These are phyloP conservation scores for Drosophila prostipennis DNA, from an alignment of 2,888 invertebrate species.

Conservation along the genomic window DNA sequence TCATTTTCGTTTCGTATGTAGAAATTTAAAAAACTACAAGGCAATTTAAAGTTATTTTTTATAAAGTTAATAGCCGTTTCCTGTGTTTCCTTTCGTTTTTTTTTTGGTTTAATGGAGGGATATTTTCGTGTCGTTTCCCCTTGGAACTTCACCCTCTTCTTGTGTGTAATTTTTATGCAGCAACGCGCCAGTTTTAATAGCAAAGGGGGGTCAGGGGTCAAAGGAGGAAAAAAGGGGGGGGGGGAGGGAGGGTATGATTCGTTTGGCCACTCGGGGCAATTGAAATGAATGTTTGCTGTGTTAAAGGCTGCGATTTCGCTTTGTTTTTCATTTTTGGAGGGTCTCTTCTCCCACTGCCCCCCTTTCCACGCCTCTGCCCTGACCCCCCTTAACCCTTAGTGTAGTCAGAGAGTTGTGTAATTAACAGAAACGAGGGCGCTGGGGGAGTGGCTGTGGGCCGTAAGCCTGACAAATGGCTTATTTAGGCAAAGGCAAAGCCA, in stretches of 20 bases:
- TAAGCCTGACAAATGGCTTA: constrained; percentile 75
- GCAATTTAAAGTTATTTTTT: constrained; percentile 21
- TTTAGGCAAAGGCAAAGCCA: constrained; percentile 63
- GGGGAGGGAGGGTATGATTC: constrained; percentile 8
- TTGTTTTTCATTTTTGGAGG: constrained; percentile 30
- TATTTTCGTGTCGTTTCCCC: constrained; percentile 20
- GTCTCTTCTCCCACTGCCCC: background rate
- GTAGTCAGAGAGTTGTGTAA: constrained; percentile 49
- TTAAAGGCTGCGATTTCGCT: constrained; percentile 66
- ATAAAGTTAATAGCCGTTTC: constrained; percentile 21
- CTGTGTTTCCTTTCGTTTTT: background rate
- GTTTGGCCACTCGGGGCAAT: constrained; percentile 62
- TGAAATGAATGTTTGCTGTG: constrained; percentile 74
- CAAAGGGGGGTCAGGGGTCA: background rate
- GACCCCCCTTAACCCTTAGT: too few species aligned
- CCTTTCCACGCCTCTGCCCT: background rate
- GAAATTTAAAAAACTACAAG: background rate
- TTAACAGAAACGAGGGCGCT: constrained; percentile 54
- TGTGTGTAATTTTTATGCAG: constrained; percentile 38
- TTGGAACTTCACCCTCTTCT: background rate
- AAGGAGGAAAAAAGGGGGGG: background rate
- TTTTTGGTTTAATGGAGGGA: background rate
- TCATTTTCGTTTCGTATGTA: background rate
- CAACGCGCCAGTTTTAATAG: constrained; percentile 43
- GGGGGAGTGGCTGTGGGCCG: background rate